Evolutionary conservation across 2,113 vertebrate species (phyloP).

Genomic region (Cisticola juncidis): DNA sequence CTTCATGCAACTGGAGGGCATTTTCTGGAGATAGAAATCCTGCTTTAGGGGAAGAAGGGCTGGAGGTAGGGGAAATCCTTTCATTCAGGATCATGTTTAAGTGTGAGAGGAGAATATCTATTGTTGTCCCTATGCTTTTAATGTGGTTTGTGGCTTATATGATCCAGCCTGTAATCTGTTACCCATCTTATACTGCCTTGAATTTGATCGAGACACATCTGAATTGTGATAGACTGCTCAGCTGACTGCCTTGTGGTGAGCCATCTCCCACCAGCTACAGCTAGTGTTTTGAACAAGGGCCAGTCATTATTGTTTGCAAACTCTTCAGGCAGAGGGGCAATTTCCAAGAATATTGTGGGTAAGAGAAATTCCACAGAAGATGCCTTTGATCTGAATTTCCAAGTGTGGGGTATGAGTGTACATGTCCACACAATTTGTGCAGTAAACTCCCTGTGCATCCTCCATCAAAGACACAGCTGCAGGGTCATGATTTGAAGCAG

Average conservation of each 20-base stretch:
- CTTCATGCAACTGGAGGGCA: background rate
- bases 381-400: conserved; percentile 8
- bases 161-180: conserved; percentile 32
- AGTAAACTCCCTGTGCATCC: background rate
- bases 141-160: conserved; percentile 34
- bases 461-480: background rate
- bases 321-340: background rate
- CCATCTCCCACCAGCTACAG: conserved; percentile 2
- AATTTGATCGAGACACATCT: conserved; percentile 32
- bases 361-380: background rate
- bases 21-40: conserved; percentile 38
- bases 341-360: conserved; percentile 2
- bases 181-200: conserved; percentile 13
- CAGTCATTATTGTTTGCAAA: background rate
- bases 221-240: background rate
- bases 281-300: conserved; percentile 16
- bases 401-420: background rate
- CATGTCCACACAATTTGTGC: background rate
- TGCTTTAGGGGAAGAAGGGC: background rate
- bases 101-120: conserved; percentile 49
- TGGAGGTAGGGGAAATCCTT: conserved; percentile 39
- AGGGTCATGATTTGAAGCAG: background rate
- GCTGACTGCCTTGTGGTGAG: background rate
- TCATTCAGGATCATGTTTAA: background rate
- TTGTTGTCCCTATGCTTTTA: background rate